phyloP scores from a whole-genome alignment of 2,888 invertebrate species.

The Tipula helvola region DNA sequence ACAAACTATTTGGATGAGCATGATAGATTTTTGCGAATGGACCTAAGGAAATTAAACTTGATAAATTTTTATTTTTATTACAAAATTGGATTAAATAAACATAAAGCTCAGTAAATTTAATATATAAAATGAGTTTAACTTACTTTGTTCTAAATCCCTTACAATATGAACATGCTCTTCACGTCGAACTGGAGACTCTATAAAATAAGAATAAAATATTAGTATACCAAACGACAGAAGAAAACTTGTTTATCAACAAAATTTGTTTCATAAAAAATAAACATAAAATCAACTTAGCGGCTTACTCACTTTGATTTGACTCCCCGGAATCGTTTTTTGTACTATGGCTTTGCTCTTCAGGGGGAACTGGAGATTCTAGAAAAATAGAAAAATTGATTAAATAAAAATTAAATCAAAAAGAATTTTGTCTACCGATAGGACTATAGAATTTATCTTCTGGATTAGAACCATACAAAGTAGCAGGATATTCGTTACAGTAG shows the following conservation, averaged over 20 bases:
- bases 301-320: neutral
- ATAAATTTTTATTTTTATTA: neutral
- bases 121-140: neutral
- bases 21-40: neutral
- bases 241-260: too few relatives aligned
- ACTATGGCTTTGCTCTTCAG: neutral
- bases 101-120: neutral
- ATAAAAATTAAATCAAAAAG: neutral
- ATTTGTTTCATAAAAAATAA: too few relatives aligned
- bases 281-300: neutral
- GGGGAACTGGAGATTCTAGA: neutral
- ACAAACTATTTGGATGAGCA: neutral
- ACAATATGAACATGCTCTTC: neutral
- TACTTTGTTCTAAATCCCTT: neutral
- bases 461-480: neutral
- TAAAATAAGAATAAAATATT: neutral
- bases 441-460: conserved; percentile 9
- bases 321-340: neutral
- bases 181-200: neutral
- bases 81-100: neutral
- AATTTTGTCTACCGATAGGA: neutral
- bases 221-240: too few relatives aligned
- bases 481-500: neutral
- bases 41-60: neutral
- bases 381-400: neutral